These are phyloP conservation scores for Amphiprion ocellaris DNA, from an alignment of 2,113 vertebrate species.

Conservation along the genomic window DNA sequence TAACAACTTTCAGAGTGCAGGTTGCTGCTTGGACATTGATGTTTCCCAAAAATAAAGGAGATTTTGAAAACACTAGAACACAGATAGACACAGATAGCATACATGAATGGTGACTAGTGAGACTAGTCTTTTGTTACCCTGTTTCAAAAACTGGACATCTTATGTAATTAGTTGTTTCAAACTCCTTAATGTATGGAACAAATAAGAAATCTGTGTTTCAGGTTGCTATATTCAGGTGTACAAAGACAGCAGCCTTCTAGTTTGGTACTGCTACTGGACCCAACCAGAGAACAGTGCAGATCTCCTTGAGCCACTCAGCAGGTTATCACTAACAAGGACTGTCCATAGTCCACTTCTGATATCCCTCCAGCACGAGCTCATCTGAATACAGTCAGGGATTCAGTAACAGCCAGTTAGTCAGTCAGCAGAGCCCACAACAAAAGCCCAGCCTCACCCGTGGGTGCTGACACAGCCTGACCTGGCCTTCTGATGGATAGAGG, in stretches of 20 bases:
- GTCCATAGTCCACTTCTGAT: slow-evolving; percentile 15
- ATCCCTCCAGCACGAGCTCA: slow-evolving; percentile 9
- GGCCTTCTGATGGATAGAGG: slow-evolving; percentile 43
- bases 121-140: too few species aligned
- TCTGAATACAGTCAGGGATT: slow-evolving; percentile 45
- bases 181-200: too few species aligned
- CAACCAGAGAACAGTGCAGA: background rate
- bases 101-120: too few species aligned
- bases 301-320: slow-evolving; percentile 2
- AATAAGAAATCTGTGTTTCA: too few species aligned
- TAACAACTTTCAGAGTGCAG: too few species aligned
- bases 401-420: slow-evolving; percentile 29
- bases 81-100: too few species aligned
- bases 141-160: background rate
- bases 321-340: background rate
- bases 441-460: slow-evolving; percentile 42
- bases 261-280: background rate
- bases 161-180: background rate
- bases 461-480: slow-evolving; percentile 70
- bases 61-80: too few species aligned
- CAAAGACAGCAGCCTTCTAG: too few species aligned
- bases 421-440: slow-evolving; percentile 64
- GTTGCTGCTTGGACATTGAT: too few species aligned
- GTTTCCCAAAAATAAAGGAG: too few species aligned
- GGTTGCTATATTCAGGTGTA: too few species aligned